Base-by-base conservation (phyloP, 2,888 invertebrate species). In the Ischnura elegans region DNA sequence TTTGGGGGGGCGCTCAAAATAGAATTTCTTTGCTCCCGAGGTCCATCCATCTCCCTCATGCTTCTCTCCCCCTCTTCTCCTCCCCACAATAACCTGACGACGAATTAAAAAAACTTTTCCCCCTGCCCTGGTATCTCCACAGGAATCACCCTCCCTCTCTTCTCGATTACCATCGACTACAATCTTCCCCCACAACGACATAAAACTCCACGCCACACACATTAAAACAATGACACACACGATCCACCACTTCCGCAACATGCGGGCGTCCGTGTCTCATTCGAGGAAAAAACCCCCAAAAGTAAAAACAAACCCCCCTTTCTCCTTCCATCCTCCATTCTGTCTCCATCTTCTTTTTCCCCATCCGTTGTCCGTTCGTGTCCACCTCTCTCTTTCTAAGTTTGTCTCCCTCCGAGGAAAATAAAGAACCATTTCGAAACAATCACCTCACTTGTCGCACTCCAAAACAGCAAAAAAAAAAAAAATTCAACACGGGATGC, bases 21-120 rank as follows among this genome's bases (percentile, higher is more conserved):
- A 61, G n/a, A n/a, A n/a, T 36, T 76, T 76, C 76, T 36, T 76
- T 76, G 36, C 76, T 21, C 55, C 87, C 25, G 90, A 90, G 76
- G 90, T 90, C 90, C 90, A 61, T 90, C 90, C 61, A 61, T 90
- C 90, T 43, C 90, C 61, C 76, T 16, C 36, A 36, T 76, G 61
- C 90, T 43, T 25, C 55, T 76, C 90, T 90, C 90, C 90, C 55
- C 51, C 55, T 55, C 51, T 43, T 61, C 36, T 21, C 61, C 90
- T 25, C 90, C 25, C 90, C 51, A 45, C 55, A 21, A 25, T 5
- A 36, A 21, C 36, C 42, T 47, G 87, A 45, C n/a, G 43, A 45
- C 2, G 46, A 87, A 76, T 29, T 6, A 76, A 36, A 4, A 29
- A 29, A 29, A 6, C 29, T 13, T 36, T 36, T 16, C 29, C 76